Base-by-base conservation (phyloP, 2,888 invertebrate genomes). In the Aplocera efformata region DNA sequence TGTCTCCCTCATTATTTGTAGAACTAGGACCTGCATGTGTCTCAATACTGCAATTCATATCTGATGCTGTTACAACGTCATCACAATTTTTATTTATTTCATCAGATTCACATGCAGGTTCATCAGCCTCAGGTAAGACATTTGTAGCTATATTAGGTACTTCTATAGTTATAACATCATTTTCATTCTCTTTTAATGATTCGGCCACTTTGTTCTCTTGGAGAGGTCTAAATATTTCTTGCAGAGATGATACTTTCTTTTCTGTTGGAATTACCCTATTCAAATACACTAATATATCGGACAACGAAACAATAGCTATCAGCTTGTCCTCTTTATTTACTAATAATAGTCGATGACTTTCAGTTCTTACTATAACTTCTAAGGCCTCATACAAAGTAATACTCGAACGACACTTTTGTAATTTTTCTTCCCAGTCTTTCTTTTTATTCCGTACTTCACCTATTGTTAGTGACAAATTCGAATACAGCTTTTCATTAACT, bases 401-500 rank as follows among this genome's bases (percentile, higher is more conserved):
- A 72, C 94, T 93, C 72, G 94, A 90, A 80, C 91, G 92, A 89
- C 96, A 97, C 78, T 94, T 96, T 72, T 95, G 94, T 63, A 97
- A 94, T 62, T 96, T 96, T 85, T 97, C 96, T 80, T 96, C 96
- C 93, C 95, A 96, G 88, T 96, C 95, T 83, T 94, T 95, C 72
- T 96, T 91, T 81, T 95, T 94, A 70, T 94, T 94, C 69, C 96
- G 93, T 56, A 96, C 96, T 79, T 96, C 93, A 67, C 93, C 93
- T 67, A 97, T 86, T 13, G 96, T 93, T 59, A 96, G 91, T 72
- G 96, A 95, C 72, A 97, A 90, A 88, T 97, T 95, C 75, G 95
- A 94, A 88, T 97, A 97, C 40, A 96, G 94, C 86, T 96, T 96
- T 83, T 97, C 96, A 62, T 95, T 96, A 49, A 96, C 97, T 84